These are phyloP conservation scores for Dexiosoma caninum DNA, from an alignment of 2,888 invertebrate genomes.

Conservation along the genomic window DNA sequence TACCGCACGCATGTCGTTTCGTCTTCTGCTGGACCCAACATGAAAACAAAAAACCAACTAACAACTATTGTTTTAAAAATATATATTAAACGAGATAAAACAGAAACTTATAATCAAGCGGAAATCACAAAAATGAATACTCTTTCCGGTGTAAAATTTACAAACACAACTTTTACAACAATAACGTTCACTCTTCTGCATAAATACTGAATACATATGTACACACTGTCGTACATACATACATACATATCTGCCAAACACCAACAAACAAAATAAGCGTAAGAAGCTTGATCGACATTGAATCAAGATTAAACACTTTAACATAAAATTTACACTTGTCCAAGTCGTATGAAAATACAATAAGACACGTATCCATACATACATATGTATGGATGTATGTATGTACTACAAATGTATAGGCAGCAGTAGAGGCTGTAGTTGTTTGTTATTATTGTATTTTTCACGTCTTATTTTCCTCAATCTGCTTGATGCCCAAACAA, in stretches of 20 bases:
- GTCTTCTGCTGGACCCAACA: neutral
- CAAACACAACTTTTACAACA: constrained; percentile 43
- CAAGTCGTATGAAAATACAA: constrained; percentile 31
- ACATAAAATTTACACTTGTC: constrained; percentile 74
- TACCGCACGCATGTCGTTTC: constrained; percentile 32
- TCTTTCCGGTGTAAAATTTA: constrained; percentile 66
- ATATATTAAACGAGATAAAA: constrained; percentile 19
- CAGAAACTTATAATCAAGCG: constrained; percentile 57
- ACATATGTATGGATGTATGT: too few species aligned
- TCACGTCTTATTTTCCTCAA: neutral
- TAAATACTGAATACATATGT: too few species aligned
- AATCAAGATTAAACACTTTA: constrained; percentile 67
- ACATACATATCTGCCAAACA: neutral
- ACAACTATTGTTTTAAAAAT: constrained; percentile 43
- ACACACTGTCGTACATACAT: too few species aligned
- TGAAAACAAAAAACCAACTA: constrained; percentile 4
- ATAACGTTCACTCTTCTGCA: too few species aligned
- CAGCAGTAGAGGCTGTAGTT: constrained; percentile 1
- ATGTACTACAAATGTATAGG: too few species aligned
- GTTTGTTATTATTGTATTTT: neutral
- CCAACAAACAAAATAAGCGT: neutral
- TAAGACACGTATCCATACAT: neutral
- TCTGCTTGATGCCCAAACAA: constrained; percentile 24
- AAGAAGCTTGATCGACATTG: constrained; percentile 67
- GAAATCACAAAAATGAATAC: constrained; percentile 67